Base-by-base conservation (phyloP, 2,888 invertebrate genomes). In the Calliscelio sp. region DNA sequence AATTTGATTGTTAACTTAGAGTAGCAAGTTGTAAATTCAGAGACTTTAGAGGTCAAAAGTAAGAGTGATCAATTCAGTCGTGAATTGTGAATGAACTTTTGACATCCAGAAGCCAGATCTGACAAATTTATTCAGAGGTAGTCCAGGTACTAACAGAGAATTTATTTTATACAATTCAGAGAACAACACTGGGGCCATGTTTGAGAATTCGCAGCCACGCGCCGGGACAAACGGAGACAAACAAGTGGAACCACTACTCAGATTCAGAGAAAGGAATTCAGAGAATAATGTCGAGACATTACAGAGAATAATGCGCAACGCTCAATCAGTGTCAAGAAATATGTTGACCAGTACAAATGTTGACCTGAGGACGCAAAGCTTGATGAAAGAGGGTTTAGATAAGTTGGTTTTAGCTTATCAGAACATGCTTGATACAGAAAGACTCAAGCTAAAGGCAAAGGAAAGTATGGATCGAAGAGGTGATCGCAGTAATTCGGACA, bases 121-220 rank as follows among this genome's bases (percentile, higher is more conserved):
- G 78, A 79, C 10, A n/a, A 49, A 46, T 32, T 68, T 46, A 32
- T 51, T 22, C 28, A 57, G 57, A 46, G 28, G 18, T 57, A 71
- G 18, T 77, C 77, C 77, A 77, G 77, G 77, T 68, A 66, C 25
- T 68, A 53, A 65, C 16, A 66, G 75, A 68, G 46, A 41, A 63
- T 32, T 57, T n/a, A n/a, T n/a, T 57, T 75, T 53, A 3, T 44
- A 44, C 28, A 16, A 55, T 65, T 53, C 28, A 63, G 53, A 44
- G 35, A 53, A 53, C 25, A 59, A 73, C 18, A 78, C 68, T 81
- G 83, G 74, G 81, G 83, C 53, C 24, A 53, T 8, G 53, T 2
- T 5, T 24, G 11, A 25, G 16, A 8, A 10, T 41, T n/a, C n/a
- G 11, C 41, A 41, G 41, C 11, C 5, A 28, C 5, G 28, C 8